Conservation (phyloP, 1,140 invertebrate species). For the Zeugodacus cucurbitae region DNA sequence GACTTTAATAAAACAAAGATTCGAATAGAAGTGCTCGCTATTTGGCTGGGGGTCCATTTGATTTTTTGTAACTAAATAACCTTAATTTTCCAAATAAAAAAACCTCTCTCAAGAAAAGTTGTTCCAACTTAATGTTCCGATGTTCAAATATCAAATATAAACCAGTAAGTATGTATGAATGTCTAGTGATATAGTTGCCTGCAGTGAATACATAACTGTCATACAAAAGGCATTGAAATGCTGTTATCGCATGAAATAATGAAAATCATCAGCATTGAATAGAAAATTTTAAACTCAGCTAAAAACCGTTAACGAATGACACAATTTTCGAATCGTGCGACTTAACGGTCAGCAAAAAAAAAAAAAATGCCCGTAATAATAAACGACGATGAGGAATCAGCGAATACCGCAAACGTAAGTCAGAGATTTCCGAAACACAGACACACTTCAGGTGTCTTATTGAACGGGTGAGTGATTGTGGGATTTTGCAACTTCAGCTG, state of each 20-base stretch:
- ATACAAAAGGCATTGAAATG: background rate
- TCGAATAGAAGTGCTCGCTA: no score
- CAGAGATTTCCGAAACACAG: background rate
- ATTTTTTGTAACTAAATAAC: no score
- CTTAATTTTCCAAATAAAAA: no score
- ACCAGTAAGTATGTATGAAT: background rate
- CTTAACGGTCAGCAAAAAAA: conserved; percentile 6
- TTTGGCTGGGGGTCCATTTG: no score
- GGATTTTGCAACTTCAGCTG: background rate
- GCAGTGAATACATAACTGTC: background rate
- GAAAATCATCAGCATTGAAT: background rate
- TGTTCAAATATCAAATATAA: background rate
- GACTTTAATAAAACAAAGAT: no score
- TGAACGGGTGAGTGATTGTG: background rate
- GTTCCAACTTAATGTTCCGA: background rate
- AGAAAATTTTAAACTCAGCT: conserved; percentile 4
- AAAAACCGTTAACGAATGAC: conserved; percentile 28
- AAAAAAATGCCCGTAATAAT: background rate
- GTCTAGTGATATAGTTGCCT: no score
- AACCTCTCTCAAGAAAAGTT: no score
- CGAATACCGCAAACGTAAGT: background rate
- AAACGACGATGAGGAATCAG: background rate
- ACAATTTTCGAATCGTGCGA: background rate
- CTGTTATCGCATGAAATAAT: background rate
- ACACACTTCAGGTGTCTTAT: background rate